phyloP scores from a whole-genome alignment of 2,797 vertebrate genomes.

The Rhyacichthys aspro region DNA sequence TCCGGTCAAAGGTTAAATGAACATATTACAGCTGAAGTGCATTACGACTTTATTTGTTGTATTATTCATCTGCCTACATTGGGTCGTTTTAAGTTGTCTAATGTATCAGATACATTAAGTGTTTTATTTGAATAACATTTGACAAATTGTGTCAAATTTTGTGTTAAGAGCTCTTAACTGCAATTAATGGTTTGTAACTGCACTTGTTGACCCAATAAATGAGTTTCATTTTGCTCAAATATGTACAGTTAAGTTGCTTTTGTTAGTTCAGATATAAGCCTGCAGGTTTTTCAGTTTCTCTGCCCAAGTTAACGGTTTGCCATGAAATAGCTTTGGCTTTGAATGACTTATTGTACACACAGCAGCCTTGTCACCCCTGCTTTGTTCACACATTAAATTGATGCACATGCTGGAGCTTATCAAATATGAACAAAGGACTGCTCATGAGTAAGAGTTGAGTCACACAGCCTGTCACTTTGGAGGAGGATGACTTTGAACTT shows the following conservation, averaged over 20 bases:
- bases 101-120: constrained; percentile 48
- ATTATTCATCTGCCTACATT: constrained; percentile 18
- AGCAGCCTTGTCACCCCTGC: neutral
- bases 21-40: too few species aligned
- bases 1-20: constrained; percentile 34
- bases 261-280: neutral
- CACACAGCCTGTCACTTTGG: constrained; percentile 37
- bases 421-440: constrained; percentile 55
- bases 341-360: too few species aligned
- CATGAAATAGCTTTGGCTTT: too few species aligned
- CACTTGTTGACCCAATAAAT: constrained; percentile 66
- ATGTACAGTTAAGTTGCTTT: too few species aligned
- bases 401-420: constrained; percentile 37
- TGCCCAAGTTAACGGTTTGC: neutral
- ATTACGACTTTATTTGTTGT: constrained; percentile 14
- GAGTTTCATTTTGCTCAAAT: constrained; percentile 37
- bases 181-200: constrained; percentile 13
- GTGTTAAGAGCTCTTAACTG: constrained; percentile 4
- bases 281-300: constrained; percentile 8
- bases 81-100: constrained; percentile 43
- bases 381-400: constrained; percentile 19
- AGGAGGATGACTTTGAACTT: constrained; percentile 41
- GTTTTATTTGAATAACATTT: constrained; percentile 14
- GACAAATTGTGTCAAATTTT: constrained; percentile 1
- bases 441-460: constrained; percentile 61